phyloP scores from a whole-genome alignment of 2,888 invertebrate genomes.

The Lasioglossum villosulum region DNA sequence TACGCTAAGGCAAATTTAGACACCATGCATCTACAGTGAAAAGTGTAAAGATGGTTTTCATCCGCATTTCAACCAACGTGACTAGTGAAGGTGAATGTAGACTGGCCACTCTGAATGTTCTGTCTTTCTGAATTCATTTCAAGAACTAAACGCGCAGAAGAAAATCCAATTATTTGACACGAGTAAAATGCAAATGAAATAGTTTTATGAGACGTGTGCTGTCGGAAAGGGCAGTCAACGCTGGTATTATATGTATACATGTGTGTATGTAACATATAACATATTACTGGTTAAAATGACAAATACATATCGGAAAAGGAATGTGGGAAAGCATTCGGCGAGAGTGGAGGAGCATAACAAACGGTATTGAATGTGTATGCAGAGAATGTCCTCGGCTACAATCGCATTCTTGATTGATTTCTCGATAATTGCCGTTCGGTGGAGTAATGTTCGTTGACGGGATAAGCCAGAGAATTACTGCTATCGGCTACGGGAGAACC shows the following conservation, averaged over 20 bases:
- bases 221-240: background rate
- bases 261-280: background rate
- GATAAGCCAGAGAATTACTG: constrained; percentile 53
- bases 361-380: constrained; percentile 14
- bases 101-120: too few species aligned
- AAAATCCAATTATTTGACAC: background rate
- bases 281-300: background rate
- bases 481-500: constrained; percentile 38
- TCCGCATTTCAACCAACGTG: too few species aligned
- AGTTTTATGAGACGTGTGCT: background rate
- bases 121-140: background rate
- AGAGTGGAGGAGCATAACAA: background rate
- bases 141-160: background rate
- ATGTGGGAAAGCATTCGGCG: background rate
- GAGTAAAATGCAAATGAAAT: too few species aligned
- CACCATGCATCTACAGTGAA: too few species aligned
- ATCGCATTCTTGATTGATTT: constrained; percentile 48
- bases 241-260: background rate
- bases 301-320: background rate
- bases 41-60: too few species aligned
- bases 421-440: constrained; percentile 32
- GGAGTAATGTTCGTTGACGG: constrained; percentile 44
- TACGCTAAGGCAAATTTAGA: background rate
- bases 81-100: too few species aligned
- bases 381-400: constrained; percentile 2